Percentiles rank a stretch among this genome's conserved stretches.
Conservation (phyloP, 2,888 invertebrate genomes). For the Stenchaetothrips biformis region DNA sequence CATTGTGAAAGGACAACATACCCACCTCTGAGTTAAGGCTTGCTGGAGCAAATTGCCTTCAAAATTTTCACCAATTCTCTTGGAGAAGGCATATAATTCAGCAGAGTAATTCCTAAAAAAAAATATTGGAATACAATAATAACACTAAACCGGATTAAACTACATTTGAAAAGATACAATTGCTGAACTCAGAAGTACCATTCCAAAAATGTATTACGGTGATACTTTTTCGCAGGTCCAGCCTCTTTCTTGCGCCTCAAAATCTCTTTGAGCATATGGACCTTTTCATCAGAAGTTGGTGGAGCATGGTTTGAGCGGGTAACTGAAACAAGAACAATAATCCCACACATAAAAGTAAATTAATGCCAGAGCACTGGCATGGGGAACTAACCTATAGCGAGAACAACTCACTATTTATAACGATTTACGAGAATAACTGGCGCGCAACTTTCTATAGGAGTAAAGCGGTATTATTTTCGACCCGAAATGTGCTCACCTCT, state of each 20-base stretch:
- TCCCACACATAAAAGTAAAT: not conserved
- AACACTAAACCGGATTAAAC: slow-evolving; percentile 28
- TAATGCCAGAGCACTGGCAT: not conserved
- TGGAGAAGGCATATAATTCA: slow-evolving; percentile 75
- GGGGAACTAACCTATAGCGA: too few relatives aligned
- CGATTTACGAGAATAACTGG: too few relatives aligned
- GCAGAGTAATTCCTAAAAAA: slow-evolving; percentile 44
- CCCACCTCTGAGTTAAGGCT: slow-evolving; percentile 65
- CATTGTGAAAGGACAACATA: not conserved
- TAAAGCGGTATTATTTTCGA: too few relatives aligned
- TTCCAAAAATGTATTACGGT: slow-evolving; percentile 63
- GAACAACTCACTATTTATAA: too few relatives aligned
- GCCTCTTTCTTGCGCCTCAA: not conserved
- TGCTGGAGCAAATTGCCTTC: slow-evolving; percentile 61
- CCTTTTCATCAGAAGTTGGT: not conserved
- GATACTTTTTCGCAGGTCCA: slow-evolving; percentile 52
- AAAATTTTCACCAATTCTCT: slow-evolving; percentile 79
- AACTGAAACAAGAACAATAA: not conserved
- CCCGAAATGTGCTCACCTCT: not conserved
- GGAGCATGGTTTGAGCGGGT: not conserved
- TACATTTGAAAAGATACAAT: not conserved
- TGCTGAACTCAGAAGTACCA: slow-evolving; percentile 52
- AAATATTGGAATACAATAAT: not conserved
- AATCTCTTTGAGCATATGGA: not conserved
- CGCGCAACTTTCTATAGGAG: too few relatives aligned